Evolutionary conservation across 1,140 invertebrate genomes (phyloP).

Genomic region (Panulirus ornatus): DNA sequence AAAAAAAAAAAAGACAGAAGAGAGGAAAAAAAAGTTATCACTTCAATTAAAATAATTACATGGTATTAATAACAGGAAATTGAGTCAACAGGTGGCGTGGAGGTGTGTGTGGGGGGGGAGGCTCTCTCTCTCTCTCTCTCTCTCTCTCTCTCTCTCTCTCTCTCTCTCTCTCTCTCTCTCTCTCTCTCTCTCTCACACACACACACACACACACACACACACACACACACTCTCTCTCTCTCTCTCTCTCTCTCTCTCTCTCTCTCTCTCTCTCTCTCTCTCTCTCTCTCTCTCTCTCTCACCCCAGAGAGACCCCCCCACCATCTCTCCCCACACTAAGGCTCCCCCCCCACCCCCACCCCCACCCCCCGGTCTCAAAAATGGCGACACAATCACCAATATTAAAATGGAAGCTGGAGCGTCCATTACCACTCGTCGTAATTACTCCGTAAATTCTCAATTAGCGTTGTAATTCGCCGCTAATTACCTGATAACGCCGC

Average conservation of each 20-base stretch:
- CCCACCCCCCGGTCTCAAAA: not conserved
- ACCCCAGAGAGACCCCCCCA: too few species aligned
- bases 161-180: not conserved
- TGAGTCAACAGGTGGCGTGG: too few species aligned
- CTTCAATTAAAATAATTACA: too few species aligned
- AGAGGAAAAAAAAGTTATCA: too few species aligned
- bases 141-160: not conserved
- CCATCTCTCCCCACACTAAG: not conserved
- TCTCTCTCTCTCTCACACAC: not conserved
- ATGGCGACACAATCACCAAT: not conserved
- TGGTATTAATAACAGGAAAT: too few species aligned
- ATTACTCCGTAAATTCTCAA: slow-evolving; percentile 10
- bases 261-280: not conserved
- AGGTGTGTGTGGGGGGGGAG: too few species aligned
- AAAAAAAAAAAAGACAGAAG: too few species aligned
- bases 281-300: not conserved
- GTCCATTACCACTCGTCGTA: not conserved
- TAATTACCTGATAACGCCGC: slow-evolving; percentile 26
- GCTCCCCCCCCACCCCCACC: not conserved
- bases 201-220: not conserved
- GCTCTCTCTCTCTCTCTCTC: not conserved
- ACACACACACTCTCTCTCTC: too few species aligned
- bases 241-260: not conserved
- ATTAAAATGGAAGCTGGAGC: not conserved
- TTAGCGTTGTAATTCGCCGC: slow-evolving; percentile 2